Evolutionary conservation across 1,140 invertebrate species (phyloP).

Genomic region (Thaumetopoea pityocampa): DNA sequence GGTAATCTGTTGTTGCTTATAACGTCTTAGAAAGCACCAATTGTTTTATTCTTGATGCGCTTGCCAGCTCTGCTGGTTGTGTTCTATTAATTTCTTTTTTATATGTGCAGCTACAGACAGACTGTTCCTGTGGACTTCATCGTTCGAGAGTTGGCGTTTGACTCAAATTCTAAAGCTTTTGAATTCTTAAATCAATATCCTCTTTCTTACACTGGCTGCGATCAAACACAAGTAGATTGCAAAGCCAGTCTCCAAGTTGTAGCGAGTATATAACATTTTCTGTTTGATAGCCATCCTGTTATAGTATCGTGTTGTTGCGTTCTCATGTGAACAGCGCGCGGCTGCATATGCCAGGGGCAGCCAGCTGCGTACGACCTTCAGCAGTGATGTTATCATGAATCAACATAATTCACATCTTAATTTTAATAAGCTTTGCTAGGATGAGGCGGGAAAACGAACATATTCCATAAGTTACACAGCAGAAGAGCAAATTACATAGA

Average conservation of each 20-base stretch:
- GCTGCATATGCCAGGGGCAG: slow-evolving; percentile 21
- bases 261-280: slow-evolving; percentile 73
- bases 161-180: slow-evolving; percentile 86
- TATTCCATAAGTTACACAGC: slow-evolving; percentile 31
- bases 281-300: slow-evolving; percentile 54
- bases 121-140: slow-evolving; percentile 91
- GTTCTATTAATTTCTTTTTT: slow-evolving; percentile 68
- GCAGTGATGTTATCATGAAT: slow-evolving; percentile 24
- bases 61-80: slow-evolving; percentile 41
- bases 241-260: slow-evolving; percentile 85
- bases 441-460: slow-evolving; percentile 30
- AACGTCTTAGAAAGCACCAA: too few species aligned
- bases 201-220: slow-evolving; percentile 84
- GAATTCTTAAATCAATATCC: slow-evolving; percentile 91
- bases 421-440: slow-evolving; percentile 54
- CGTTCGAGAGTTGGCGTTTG: slow-evolving; percentile 90
- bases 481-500: slow-evolving; percentile 23
- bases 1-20: too few species aligned
- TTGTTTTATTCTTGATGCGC: neutral
- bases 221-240: slow-evolving; percentile 88
- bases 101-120: slow-evolving; percentile 94
- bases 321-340: slow-evolving; percentile 53
- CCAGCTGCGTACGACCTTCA: slow-evolving; percentile 22
- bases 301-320: slow-evolving; percentile 56
- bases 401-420: slow-evolving; percentile 34